phyloP scores from a whole-genome alignment of 2,113 vertebrate species.

The Asarcornis scutulata region DNA sequence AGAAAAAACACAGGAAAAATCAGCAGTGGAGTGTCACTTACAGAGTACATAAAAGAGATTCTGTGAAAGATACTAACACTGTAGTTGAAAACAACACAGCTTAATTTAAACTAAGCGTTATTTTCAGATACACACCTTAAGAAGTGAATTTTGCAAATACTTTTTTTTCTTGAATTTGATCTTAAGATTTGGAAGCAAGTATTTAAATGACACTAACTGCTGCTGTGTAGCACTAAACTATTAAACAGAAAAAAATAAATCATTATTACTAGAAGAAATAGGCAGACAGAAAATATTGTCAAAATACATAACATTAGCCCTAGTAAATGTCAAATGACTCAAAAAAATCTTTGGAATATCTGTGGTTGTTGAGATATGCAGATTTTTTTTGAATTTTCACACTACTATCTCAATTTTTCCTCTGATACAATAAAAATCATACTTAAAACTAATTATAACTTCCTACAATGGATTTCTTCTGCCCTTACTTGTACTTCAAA shows the following conservation, averaged over 20 bases:
- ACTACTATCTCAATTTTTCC: neutral
- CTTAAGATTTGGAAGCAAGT: neutral
- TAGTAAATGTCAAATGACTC: neutral
- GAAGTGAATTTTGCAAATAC: neutral
- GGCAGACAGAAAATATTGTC: neutral
- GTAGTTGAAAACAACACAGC: neutral
- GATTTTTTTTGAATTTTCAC: neutral
- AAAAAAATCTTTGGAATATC: slow-evolving; percentile 27
- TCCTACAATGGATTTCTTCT: neutral
- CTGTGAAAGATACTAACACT: slow-evolving; percentile 6
- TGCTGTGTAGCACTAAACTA: neutral
- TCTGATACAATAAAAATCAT: neutral
- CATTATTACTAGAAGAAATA: neutral
- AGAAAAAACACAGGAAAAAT: slow-evolving; percentile 9
- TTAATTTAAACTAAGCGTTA: neutral
- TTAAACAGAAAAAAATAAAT: neutral
- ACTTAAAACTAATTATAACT: neutral
- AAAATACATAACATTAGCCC: neutral
- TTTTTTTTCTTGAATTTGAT: neutral
- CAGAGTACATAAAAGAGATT: neutral
- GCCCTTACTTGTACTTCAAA: neutral
- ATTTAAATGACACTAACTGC: neutral
- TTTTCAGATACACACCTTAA: neutral
- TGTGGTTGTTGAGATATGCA: neutral
- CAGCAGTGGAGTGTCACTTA: neutral